phyloP scores from a whole-genome alignment of 2,797 vertebrate genomes.

The Danio jaintianensis region DNA sequence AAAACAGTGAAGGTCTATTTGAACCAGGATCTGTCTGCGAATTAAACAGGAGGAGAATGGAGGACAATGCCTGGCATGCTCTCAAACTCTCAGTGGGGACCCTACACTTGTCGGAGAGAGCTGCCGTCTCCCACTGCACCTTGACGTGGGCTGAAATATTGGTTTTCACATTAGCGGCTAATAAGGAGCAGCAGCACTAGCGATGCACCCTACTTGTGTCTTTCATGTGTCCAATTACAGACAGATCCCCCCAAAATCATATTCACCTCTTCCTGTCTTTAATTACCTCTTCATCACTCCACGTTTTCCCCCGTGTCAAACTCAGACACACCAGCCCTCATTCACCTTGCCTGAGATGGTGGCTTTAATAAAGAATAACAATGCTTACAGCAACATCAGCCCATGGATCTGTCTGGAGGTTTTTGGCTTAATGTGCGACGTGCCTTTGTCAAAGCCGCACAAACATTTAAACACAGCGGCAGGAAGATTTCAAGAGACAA shows the following conservation, averaged over 20 bases:
- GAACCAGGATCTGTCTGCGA: constrained; percentile 60
- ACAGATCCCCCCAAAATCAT: constrained; percentile 84
- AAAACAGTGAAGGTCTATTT: constrained; percentile 61
- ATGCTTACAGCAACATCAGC: constrained; percentile 23
- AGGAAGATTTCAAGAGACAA: constrained; percentile 18
- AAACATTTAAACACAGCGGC: constrained; percentile 23
- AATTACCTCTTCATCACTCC: constrained; percentile 89
- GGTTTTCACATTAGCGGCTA: constrained; percentile 87
- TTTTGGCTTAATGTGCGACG: constrained; percentile 25
- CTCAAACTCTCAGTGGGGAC: constrained; percentile 68
- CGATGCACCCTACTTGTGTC: constrained; percentile 80
- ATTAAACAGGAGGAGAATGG: constrained; percentile 70
- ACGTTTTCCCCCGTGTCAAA: constrained; percentile 79
- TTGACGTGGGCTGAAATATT: constrained; percentile 82
- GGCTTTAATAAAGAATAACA: constrained; percentile 50
- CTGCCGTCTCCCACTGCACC: constrained; percentile 74
- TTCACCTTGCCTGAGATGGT: constrained; percentile 59
- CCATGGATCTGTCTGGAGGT: constrained; percentile 17
- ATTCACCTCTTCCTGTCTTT: constrained; percentile 84
- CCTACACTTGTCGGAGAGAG: constrained; percentile 65
- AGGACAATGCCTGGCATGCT: constrained; percentile 62
- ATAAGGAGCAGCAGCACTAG: constrained; percentile 82
- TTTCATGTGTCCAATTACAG: constrained; percentile 93
- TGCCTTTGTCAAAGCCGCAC: constrained; percentile 17
- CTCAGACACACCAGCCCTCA: constrained; percentile 66